Evolutionary conservation across 2,113 vertebrate genomes (phyloP).

Genomic region (Gymnarchus niloticus): DNA sequence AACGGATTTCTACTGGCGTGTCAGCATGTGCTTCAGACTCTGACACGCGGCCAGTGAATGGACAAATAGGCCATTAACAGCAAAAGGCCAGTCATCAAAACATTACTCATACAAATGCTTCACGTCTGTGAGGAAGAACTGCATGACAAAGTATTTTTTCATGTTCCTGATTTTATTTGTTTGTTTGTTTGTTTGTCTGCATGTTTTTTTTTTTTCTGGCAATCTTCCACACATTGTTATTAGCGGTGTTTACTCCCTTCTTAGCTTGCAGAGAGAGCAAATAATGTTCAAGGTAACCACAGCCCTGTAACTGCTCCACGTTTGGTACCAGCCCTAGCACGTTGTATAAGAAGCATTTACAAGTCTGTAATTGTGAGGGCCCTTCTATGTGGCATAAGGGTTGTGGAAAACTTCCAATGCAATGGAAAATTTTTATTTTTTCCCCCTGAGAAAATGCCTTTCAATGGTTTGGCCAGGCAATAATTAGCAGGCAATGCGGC

Average conservation of each 20-base stretch:
- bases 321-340: not conserved
- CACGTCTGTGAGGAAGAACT: not conserved
- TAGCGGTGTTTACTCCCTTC: not conserved
- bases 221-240: not conserved
- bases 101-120: not conserved
- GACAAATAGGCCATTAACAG: not conserved
- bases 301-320: not conserved
- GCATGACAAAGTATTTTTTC: not conserved
- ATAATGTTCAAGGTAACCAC: not conserved
- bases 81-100: not conserved
- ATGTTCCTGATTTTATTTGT: not conserved
- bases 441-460: not conserved
- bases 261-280: not conserved
- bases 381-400: not conserved
- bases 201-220: too few species aligned
- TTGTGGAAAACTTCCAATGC: not conserved
- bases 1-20: too few species aligned
- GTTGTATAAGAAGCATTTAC: not conserved
- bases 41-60: too few species aligned
- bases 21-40: too few species aligned
- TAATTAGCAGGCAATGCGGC: not conserved
- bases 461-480: not conserved
- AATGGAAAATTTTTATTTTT: slow-evolving; percentile 13
- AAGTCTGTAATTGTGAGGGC: too few species aligned
- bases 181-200: not conserved